A percentile compares a stretch with the other conserved stretches of the same genome.
These are phyloP conservation scores for Lithophane leautieri DNA, from an alignment of 2,888 invertebrate species.

Conservation along the genomic window DNA sequence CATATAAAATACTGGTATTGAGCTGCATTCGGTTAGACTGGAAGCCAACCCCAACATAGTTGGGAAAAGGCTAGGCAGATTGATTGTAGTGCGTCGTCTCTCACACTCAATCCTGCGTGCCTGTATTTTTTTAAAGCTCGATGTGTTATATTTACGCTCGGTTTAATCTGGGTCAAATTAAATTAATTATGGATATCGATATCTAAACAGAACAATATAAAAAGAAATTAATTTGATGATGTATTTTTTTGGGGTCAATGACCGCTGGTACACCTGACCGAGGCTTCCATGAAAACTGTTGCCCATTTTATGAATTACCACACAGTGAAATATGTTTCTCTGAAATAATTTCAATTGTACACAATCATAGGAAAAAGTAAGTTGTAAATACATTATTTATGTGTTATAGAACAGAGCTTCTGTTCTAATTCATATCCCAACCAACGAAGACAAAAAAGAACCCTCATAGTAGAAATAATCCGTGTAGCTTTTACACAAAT, in stretches of 20 bases:
- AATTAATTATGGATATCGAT: no score
- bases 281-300: not conserved
- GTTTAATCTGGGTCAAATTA: not conserved
- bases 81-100: not conserved
- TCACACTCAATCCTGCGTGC: not conserved
- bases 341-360: constrained; percentile 5
- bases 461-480: no score
- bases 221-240: no score
- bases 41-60: not conserved
- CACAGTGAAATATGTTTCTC: not conserved
- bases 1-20: not conserved
- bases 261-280: not conserved
- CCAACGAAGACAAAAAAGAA: no score
- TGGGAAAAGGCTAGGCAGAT: not conserved
- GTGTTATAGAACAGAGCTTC: not conserved
- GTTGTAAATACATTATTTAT: constrained; percentile 30
- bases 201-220: no score
- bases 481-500: no score
- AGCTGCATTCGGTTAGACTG: not conserved
- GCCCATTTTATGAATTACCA: not conserved
- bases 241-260: no score
- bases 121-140: not conserved
- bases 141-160: not conserved
- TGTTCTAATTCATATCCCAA: not conserved
- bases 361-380: not conserved